Evolutionary conservation across 2,113 vertebrate species (phyloP).

Genomic region (Lamprologus sp.): DNA sequence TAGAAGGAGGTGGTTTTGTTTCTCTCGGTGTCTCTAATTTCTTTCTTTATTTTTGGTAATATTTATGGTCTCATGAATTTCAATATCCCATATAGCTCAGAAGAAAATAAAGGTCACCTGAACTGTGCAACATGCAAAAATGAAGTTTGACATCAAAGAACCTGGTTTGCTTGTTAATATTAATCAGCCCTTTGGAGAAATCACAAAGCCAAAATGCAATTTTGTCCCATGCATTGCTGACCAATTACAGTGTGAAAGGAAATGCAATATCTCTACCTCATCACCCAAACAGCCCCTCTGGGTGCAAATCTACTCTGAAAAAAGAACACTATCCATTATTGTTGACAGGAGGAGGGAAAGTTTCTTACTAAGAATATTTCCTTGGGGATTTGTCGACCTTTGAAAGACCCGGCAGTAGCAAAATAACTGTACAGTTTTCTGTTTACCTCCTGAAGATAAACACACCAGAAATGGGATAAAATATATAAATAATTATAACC

Average conservation of each 20-base stretch:
- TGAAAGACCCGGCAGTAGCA: background rate
- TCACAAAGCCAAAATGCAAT: background rate
- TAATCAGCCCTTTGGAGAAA: background rate
- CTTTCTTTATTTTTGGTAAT: fast-evolving
- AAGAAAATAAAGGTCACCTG: background rate
- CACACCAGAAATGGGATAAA: background rate
- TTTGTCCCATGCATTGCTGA: background rate
- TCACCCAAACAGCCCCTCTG: background rate
- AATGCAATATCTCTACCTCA: background rate
- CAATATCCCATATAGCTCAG: background rate
- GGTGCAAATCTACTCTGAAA: background rate
- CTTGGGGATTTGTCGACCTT: background rate
- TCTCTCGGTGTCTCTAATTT: background rate
- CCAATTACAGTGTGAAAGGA: background rate
- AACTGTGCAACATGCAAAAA: background rate
- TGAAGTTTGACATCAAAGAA: background rate
- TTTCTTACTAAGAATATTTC: background rate
- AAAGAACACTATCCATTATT: background rate
- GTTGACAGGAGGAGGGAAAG: background rate
- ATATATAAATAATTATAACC: background rate
- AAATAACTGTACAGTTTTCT: background rate
- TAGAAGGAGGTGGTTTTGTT: background rate
- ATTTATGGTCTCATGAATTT: background rate
- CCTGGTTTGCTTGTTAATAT: background rate
- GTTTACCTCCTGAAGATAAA: background rate